Evolutionary conservation across 2,888 invertebrate species (phyloP).

Genomic region (Sinohyriopsis cumingii): DNA sequence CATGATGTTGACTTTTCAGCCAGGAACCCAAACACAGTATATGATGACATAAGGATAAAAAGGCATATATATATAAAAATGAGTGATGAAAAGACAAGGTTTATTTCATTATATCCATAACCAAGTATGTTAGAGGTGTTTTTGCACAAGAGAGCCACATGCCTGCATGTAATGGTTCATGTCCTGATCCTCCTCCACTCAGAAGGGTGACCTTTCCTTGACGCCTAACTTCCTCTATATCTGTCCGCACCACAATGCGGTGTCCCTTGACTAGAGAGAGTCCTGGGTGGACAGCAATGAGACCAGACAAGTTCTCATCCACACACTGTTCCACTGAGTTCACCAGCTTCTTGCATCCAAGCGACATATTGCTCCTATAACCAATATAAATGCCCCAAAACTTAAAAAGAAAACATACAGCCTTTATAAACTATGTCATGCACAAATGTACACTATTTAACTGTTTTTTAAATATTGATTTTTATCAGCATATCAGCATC

Average conservation of each 20-base stretch:
- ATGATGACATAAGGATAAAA: too few species aligned
- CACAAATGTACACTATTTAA: too few species aligned
- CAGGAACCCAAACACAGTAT: too few species aligned
- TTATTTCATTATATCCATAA: too few species aligned
- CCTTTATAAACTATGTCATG: too few species aligned
- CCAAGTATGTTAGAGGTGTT: too few species aligned
- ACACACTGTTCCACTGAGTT: constrained; percentile 60
- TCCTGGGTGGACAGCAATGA: constrained; percentile 74
- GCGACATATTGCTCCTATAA: constrained; percentile 9
- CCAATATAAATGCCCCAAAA: neutral
- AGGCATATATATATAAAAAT: too few species aligned
- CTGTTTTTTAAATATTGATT: neutral
- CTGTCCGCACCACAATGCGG: constrained; percentile 75
- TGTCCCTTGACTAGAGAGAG: constrained; percentile 76
- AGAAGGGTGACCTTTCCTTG: constrained; percentile 74
- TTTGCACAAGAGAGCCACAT: constrained; percentile 1
- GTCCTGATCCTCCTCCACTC: constrained; percentile 88
- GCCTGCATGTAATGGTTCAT: constrained; percentile 80
- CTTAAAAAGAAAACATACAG: too few species aligned
- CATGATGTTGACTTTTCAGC: too few species aligned
- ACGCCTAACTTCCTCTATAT: constrained; percentile 75
- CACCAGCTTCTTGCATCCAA: constrained; percentile 54
- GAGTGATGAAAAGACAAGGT: too few species aligned
- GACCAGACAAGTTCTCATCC: constrained; percentile 75
- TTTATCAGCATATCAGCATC: neutral